Conservation (phyloP, 2,888 invertebrate genomes). For the Leptarthrus brevirostris region DNA sequence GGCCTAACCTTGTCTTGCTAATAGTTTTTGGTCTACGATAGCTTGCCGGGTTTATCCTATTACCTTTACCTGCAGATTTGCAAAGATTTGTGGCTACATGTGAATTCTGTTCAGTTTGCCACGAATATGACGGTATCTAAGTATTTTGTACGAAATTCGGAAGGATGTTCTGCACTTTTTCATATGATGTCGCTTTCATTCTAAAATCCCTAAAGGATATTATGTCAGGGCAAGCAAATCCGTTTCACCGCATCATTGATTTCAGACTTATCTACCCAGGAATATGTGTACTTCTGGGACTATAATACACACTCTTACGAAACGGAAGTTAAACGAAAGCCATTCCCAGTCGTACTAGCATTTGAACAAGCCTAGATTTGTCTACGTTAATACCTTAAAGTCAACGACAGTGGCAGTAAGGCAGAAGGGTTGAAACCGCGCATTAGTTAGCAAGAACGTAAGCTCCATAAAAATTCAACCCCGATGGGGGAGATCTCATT, state of each 20-base stretch:
- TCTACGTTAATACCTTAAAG: constrained; percentile 10
- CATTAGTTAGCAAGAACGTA: neutral
- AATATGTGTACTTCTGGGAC: neutral
- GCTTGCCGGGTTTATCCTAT: neutral
- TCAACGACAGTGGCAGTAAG: neutral
- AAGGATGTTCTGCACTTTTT: no score
- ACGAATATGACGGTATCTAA: neutral
- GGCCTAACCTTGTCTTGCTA: constrained; percentile 43
- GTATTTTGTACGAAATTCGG: neutral
- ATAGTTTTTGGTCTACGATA: constrained; percentile 29
- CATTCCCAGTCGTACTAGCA: neutral
- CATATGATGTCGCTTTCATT: neutral
- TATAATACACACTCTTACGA: neutral
- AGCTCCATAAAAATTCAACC: neutral
- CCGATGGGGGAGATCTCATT: neutral
- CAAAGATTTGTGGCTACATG: neutral
- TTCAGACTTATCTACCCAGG: neutral
- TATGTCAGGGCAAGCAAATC: neutral
- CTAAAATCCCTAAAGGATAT: neutral
- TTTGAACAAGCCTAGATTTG: constrained; percentile 12
- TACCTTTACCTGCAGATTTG: neutral
- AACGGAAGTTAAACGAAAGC: neutral
- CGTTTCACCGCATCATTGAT: neutral
- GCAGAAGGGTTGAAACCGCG: neutral
- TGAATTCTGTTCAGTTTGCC: neutral